These are phyloP conservation scores for Spinibarbus caldwelli DNA, from an alignment of 2,797 vertebrate species.

Conservation along the genomic window DNA sequence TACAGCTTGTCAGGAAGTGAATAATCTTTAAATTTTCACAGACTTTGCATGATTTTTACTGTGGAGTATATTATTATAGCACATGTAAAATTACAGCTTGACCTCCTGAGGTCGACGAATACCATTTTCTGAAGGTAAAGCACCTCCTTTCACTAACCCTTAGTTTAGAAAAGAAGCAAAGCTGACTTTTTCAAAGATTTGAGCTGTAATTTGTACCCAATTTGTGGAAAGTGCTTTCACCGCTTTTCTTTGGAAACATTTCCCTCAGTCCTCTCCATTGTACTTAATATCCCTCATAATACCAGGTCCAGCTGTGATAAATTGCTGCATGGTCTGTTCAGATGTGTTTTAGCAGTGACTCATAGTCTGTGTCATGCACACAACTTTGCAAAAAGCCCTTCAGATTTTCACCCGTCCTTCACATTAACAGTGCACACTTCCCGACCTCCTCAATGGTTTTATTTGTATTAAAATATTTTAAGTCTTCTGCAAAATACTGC, in stretches of 20 bases:
- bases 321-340: neutral
- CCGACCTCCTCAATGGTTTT: neutral
- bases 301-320: conserved; percentile 32
- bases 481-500: neutral
- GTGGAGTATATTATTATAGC: neutral
- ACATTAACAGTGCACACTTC: neutral
- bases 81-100: neutral
- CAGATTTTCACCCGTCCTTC: neutral
- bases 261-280: neutral
- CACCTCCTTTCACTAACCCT: neutral
- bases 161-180: conserved; percentile 8
- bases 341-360: neutral
- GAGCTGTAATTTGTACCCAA: neutral
- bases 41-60: neutral
- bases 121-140: neutral
- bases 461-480: neutral
- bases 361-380: neutral
- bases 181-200: neutral
- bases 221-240: conserved; percentile 25
- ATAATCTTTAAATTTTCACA: neutral
- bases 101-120: neutral
- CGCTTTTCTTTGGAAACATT: neutral
- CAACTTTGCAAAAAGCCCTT: neutral
- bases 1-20: neutral
- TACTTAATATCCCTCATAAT: conserved; percentile 12